Base-by-base conservation (phyloP, 2,113 vertebrate species). In the Elephas maximus region DNA sequence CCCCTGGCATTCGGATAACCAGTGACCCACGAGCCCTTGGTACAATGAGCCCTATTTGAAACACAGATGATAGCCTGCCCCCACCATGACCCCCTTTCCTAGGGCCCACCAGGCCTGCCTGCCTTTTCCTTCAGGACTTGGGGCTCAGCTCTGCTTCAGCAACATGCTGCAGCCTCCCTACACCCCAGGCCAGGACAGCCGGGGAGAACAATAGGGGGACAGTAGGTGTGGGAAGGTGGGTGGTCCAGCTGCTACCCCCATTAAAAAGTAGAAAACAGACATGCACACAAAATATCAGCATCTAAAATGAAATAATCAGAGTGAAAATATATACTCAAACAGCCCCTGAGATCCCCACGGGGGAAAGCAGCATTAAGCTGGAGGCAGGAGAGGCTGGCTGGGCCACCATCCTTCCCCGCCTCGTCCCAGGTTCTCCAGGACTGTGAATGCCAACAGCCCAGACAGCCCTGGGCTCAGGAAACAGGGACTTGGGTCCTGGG, bases 321-420 rank as follows among this genome's bases (percentile, higher is more conserved):
- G 97, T 98, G 98, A 98, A 98, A 98, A 98, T 98, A 97, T 97
- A 97, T 97, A 96, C 97, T 98, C 98, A 97, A 98, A 98, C 98
- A 95, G 97, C 97, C 97, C 98, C 98, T 98, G 98, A 98, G 98
- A 97, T 98, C 98, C 98, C 97, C 98, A 98, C 97, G 94, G 98
- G 98, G 97, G 98, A 98, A 98, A 98, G 98, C 98, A 98, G 98
- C 98, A 98, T 97, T 0, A 95, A 97, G 97, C 94, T 44, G 96
- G 96, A 84, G 94, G 91, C 2, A 20, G 94, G 95, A 84, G 91
- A 26, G 93, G 95, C 93, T 4, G n/a, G 88, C 74, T 33, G 53
- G 95, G 97, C 93, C 95, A 60, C 76, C 28, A 86, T 91, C 89
- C 97, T 94, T 93, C 90, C 94, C 95, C 95, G 90, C 96, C 96